Base-by-base conservation (phyloP, 2,888 invertebrate species). In the Enchytraeus crypticus region DNA sequence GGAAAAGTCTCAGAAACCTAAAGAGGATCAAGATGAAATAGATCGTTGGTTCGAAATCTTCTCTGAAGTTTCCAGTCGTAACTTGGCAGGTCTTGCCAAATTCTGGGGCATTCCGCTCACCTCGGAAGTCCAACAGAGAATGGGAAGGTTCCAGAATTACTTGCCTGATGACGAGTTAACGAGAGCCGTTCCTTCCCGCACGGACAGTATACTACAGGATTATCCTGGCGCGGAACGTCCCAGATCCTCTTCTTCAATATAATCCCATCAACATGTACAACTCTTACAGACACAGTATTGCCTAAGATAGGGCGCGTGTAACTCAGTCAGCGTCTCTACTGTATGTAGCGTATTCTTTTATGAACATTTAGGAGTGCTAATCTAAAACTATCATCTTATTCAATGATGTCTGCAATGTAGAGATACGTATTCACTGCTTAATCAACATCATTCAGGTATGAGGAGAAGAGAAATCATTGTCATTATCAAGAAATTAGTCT, bases 101-200 rank as follows among this genome's bases (percentile, higher is more conserved):
- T 68, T 70, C 43, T 71, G 70, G 68, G 69, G 69, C 3, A 59
- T 70, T 30, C 66, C 69, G 5, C 30, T 70, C 26, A 33, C 60
- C n/a, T 18, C 33, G 0, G 21, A 33, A 4, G 49, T 51, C 5
- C n/a, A n/a, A n/a, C n/a, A n/a, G n/a, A n/a, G n/a, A n/a, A 27
- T 34, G 18, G 51, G 30, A 26, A 51, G 51, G 3, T 32, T 67
- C 33, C 18, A 53, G 11, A 46, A 51, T 30, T 63, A 61, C 62
- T 55, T 67, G 11, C 67, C 67, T 21, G 53, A 60, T 21, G 67
- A 67, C 51, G 62, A 65, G 49, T 51, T 66, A n/a, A 65, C 65
- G 11, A 49, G 38, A 33, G 38, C 58, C 30, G 61, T 53, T 3
- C 58, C 67, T 2, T 61, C 59, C 3, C 51, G 65, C 11, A 57